Percentiles rank a stretch among this genome's conserved stretches.
These are phyloP conservation scores for Gymnobelideus leadbeateri DNA, from an alignment of 2,113 vertebrate species.

Conservation along the genomic window DNA sequence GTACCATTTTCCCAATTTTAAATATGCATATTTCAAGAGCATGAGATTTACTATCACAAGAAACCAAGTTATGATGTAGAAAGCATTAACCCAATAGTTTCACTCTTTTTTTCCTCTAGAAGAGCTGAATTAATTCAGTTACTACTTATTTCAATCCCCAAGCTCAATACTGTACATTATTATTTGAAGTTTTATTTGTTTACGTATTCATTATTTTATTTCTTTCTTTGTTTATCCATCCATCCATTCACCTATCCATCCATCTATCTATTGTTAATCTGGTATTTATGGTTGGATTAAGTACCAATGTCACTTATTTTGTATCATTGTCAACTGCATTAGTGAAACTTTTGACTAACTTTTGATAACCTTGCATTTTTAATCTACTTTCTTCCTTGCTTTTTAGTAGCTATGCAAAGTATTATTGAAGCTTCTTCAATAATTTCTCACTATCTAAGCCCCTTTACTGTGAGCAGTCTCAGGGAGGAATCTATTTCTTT, in stretches of 20 bases:
- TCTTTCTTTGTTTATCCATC: neutral
- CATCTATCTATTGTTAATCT: neutral
- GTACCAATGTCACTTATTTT: neutral
- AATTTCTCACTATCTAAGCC: neutral
- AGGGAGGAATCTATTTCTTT: neutral
- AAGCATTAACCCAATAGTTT: slow-evolving; percentile 44
- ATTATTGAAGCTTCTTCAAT: neutral
- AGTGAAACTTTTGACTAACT: neutral
- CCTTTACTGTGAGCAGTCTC: neutral
- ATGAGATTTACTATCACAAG: slow-evolving; percentile 51
- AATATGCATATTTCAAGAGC: slow-evolving; percentile 54
- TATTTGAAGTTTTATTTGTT: neutral
- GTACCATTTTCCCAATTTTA: slow-evolving; percentile 22
- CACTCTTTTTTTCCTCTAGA: slow-evolving; percentile 48
- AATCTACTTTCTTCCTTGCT: neutral
- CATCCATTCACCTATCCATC: neutral
- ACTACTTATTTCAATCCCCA: slow-evolving; percentile 46
- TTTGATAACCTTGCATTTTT: slow-evolving; percentile 1
- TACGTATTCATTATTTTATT: neutral
- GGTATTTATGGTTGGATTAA: neutral
- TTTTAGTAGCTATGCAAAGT: neutral
- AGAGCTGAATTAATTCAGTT: slow-evolving; percentile 29
- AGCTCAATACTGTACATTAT: slow-evolving; percentile 33
- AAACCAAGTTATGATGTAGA: slow-evolving; percentile 34
- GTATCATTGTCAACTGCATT: neutral